Conservation (phyloP, 2,888 invertebrate species). For the Eulithis prunata region DNA sequence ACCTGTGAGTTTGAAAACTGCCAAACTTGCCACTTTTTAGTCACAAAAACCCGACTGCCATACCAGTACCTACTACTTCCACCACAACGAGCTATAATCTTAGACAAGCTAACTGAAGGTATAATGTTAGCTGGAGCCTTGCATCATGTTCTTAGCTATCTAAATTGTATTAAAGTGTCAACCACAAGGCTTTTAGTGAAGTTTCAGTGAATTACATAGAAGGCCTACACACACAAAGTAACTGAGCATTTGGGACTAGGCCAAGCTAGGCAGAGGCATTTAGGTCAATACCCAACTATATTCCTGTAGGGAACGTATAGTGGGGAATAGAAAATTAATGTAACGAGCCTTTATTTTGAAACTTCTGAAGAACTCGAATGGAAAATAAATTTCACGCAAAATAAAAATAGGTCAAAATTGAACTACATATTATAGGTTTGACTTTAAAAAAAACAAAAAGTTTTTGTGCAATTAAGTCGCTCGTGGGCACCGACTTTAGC, state of each 20-base stretch:
- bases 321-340: constrained; percentile 4
- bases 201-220: constrained; percentile 30
- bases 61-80: no score
- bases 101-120: neutral
- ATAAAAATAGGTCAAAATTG: neutral
- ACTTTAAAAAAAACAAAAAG: no score
- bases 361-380: no score
- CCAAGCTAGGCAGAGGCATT: constrained; percentile 29
- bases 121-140: neutral
- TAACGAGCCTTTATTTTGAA: no score
- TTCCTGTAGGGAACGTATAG: neutral
- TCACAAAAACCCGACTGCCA: no score
- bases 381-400: neutral
- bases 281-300: constrained; percentile 34
- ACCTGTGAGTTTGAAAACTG: no score
- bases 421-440: no score
- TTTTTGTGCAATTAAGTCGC: no score
- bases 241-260: constrained; percentile 29
- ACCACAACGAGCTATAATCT: no score
- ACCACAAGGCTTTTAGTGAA: constrained; percentile 29
- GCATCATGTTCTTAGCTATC: constrained; percentile 18
- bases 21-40: no score
- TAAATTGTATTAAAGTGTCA: constrained; percentile 24
- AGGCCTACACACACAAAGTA: constrained; percentile 25
- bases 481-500: no score